Base-by-base conservation (phyloP, 2,888 invertebrate species). In the Drosophila kuntzei region DNA sequence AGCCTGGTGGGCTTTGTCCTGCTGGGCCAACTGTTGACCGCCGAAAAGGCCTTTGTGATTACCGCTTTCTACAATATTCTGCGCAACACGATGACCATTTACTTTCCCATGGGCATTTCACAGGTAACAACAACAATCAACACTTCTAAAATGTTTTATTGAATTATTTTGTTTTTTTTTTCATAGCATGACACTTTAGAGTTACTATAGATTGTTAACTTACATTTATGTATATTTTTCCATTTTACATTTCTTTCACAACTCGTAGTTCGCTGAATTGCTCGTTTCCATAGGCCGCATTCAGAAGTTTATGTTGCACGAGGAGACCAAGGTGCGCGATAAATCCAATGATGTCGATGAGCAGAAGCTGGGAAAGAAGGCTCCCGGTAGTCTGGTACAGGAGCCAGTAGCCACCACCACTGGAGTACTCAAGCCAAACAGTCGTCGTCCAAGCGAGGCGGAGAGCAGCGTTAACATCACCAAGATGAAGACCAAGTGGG, bases 1-100 rank as follows among this genome's bases (percentile, higher is more conserved):
- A 97, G 97, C 20, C 95, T 98, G 64, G 93, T 98, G 37, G 94
- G 95, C 2, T 97, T 95, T 90, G 95, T 96, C 27, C 92, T 96
- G 53, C 93, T 95, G 3, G 95, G 95, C 20, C 93, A 95, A 79
- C 92, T 94, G 80, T 94, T 98, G 77, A 95, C 95, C 5, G 96
- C 98, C 4, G 96, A 98, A 90, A 94, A 94, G 90, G 96, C 97
- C 14, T 98, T 98, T 92, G 96, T 98, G 64, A 94, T 98, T 50
- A 95, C 97, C n/a, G 96, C 97, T 8, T 96, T 98, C 91, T 98
- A 97, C 93, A 97, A 97, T 87, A 96, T 97, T 60, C 93, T 98
- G 64, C 94, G 97, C 32, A 95, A 96, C 81, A 95, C 96, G 12
- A 96, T 98, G 95, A 97, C 97, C 0, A 95, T 97, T 12, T 97